Evolutionary conservation across 35 echinoderm and acorn worm species (phyloP).

Genomic region (Antedon bifida): DNA sequence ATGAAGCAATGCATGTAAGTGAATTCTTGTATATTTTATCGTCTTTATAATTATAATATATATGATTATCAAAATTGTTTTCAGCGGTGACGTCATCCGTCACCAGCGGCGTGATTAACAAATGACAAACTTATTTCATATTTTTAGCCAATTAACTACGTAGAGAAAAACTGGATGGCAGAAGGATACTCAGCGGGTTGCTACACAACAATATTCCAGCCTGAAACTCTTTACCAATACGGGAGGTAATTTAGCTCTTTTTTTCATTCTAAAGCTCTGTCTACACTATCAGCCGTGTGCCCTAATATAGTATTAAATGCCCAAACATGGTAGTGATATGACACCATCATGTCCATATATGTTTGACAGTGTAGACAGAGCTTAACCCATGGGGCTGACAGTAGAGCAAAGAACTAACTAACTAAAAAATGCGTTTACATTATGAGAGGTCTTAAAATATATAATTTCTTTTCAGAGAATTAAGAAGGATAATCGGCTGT

Average conservation of each 20-base stretch:
- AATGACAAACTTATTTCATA: neutral
- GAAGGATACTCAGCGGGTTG: slow-evolving; percentile 54
- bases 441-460: too few species aligned
- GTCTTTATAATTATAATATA: neutral
- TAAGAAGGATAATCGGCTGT: neutral
- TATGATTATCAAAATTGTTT: too few species aligned
- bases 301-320: too few species aligned
- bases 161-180: slow-evolving; percentile 70
- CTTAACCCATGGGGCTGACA: too few species aligned
- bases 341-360: too few species aligned
- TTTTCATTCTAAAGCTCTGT: too few species aligned
- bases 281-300: too few species aligned
- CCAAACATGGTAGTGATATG: too few species aligned
- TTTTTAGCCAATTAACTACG: slow-evolving; percentile 38
- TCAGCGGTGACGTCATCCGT: too few species aligned
- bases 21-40: neutral
- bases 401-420: too few species aligned
- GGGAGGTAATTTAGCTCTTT: slow-evolving; percentile 17
- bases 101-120: neutral
- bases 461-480: neutral
- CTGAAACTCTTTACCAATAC: slow-evolving; percentile 24
- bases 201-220: slow-evolving; percentile 26
- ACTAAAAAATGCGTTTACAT: too few species aligned
- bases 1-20: slow-evolving; percentile 38
- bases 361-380: too few species aligned